A percentile compares a stretch with the other conserved stretches of the same genome.
phyloP scores from a whole-genome alignment of 2,797 vertebrate species.

The Trachurus trachurus region DNA sequence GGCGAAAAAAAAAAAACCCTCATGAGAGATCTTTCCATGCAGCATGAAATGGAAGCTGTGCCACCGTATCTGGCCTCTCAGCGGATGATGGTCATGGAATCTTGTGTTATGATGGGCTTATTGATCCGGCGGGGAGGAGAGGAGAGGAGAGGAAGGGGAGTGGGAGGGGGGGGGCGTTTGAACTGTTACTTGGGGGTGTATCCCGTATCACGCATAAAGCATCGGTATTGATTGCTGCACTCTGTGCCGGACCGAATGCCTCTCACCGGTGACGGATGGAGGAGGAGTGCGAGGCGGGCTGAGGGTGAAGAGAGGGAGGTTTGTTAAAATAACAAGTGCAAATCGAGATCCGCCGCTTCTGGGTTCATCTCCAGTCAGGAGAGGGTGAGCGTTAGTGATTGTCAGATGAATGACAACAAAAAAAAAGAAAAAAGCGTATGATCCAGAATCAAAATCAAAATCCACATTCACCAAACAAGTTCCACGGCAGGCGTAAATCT shows the following conservation, averaged over 20 bases:
- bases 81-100: slow-evolving; percentile 45
- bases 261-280: slow-evolving; percentile 69
- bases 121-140: slow-evolving; percentile 51
- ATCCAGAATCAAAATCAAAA: slow-evolving; percentile 6
- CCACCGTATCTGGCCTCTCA: slow-evolving; percentile 32
- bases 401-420: neutral
- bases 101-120: slow-evolving; percentile 65
- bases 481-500: slow-evolving; percentile 49
- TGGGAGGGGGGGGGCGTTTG: slow-evolving; percentile 41
- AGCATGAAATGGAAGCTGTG: slow-evolving; percentile 41
- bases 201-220: slow-evolving; percentile 77
- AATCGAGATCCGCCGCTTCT: slow-evolving; percentile 10
- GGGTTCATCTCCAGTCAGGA: neutral
- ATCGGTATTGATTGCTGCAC: slow-evolving; percentile 68
- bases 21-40: slow-evolving; percentile 46
- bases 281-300: slow-evolving; percentile 55
- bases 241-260: slow-evolving; percentile 53
- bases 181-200: slow-evolving; percentile 75
- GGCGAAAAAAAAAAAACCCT: slow-evolving; percentile 32
- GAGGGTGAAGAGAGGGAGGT: slow-evolving; percentile 57
- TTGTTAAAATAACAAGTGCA: slow-evolving; percentile 62
- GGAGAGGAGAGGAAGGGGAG: too few relatives aligned
- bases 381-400: neutral
- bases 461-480: neutral
- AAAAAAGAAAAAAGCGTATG: slow-evolving; percentile 1